Base-by-base conservation (phyloP, 2,113 vertebrate genomes). In the Apaloderma vittatum region DNA sequence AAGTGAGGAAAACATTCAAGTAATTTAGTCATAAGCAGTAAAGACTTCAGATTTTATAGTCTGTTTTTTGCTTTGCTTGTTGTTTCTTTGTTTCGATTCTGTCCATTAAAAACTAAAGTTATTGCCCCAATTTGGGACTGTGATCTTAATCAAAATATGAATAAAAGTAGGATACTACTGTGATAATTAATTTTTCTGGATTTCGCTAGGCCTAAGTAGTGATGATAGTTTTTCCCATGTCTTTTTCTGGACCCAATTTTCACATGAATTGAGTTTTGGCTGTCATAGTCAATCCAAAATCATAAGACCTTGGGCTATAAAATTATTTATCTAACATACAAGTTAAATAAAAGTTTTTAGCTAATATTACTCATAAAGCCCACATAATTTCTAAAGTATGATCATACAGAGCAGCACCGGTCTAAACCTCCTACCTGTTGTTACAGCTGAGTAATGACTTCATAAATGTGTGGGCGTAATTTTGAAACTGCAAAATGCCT, bases 401-500 rank as follows among this genome's bases (percentile, higher is more conserved):
- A 68, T 94, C 61, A 34, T 72, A 36, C 11, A 72, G 23, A 90
- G 3, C 46, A 88, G n/a, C 24, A 37, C 29, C 86, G 43, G 49
- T 90, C 67, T 88, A 72, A 87, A 61, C 40, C 77, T 87, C 62
- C 77, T 93, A 90, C 93, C 93, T 96, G 74, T 86, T 97, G 65
- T 95, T 95, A 70, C 77, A 82, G 49, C 90, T 93, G 81, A 94
- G 71, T 83, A 93, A 70, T 95, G 93, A 93, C 54, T 94, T 97
- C 87, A 88, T 90, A 86, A 68, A 92, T 29, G 29, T 34, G 90
- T 90, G 74, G 74, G 84, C 93, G 77, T 93, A 70, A 57, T 72
- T 93, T 93, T 93, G 63, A 86, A 93, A 73, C 40, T 79, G 43
- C 70, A 94, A 94, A 89, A 81, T 81, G 59, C 49, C 40, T 87